Evolutionary conservation across 2,888 invertebrate species (phyloP).

Genomic region (Protonemura montana): DNA sequence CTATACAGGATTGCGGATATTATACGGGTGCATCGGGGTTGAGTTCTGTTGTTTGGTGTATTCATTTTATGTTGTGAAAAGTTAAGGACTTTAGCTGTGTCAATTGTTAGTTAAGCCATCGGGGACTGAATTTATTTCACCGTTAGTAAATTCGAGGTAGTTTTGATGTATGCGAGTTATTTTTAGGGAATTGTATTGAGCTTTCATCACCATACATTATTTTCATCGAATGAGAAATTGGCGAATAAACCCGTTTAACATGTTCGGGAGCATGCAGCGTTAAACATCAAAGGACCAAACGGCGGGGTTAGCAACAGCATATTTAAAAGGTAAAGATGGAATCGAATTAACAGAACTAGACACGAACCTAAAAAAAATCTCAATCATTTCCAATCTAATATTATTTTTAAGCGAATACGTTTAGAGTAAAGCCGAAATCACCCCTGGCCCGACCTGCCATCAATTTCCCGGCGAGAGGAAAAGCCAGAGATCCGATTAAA

Average conservation of each 20-base stretch:
- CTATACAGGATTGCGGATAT: background rate
- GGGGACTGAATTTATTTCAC: background rate
- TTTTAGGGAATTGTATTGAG: background rate
- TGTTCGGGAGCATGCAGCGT: background rate
- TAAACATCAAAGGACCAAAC: too few relatives aligned
- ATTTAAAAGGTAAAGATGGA: background rate
- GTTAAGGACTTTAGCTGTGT: background rate
- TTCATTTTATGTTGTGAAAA: background rate
- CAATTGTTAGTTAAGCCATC: background rate
- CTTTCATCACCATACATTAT: background rate
- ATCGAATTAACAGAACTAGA: background rate
- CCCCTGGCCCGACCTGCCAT: background rate
- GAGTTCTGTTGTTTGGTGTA: background rate
- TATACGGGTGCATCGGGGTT: background rate
- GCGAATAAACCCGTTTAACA: background rate
- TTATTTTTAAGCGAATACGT: background rate
- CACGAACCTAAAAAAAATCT: background rate
- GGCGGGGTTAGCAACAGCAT: background rate
- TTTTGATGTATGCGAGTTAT: background rate
- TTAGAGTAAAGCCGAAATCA: background rate
- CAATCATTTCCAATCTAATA: background rate
- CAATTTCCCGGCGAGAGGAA: background rate
- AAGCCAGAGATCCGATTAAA: background rate
- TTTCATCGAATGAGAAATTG: background rate
- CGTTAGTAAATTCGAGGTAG: background rate